A percentile compares a stretch with the other conserved stretches of the same genome.
Evolutionary conservation across 2,113 vertebrate genomes (phyloP).

Genomic region (Hyla sarda): DNA sequence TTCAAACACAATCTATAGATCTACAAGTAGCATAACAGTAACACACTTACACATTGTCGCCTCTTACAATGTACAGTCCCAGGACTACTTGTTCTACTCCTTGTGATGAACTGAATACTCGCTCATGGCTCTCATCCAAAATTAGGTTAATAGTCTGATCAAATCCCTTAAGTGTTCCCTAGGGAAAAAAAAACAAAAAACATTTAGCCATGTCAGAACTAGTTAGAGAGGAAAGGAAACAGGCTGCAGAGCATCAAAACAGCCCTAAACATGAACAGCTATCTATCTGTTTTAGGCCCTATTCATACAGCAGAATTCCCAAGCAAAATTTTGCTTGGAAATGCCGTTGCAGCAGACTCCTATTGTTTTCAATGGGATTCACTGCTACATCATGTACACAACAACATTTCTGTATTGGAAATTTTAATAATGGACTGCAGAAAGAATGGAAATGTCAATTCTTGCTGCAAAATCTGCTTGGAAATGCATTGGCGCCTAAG

Average conservation of each 20-base stretch:
- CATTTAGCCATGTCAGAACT: neutral
- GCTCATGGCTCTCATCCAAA: constrained; percentile 97
- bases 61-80: constrained; percentile 95
- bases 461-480: too few relatives aligned
- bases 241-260: neutral
- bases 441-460: too few relatives aligned
- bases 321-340: too few relatives aligned
- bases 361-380: neutral
- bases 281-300: too few relatives aligned
- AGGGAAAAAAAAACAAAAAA: constrained; percentile 42
- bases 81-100: constrained; percentile 98
- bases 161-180: constrained; percentile 98
- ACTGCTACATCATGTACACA: neutral
- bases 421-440: too few relatives aligned
- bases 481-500: too few relatives aligned
- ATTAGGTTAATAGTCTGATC: constrained; percentile 99
- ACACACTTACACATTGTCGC: constrained; percentile 95
- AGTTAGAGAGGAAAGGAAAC: neutral
- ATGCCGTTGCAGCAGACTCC: neutral
- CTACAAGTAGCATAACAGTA: too few relatives aligned
- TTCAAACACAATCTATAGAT: too few relatives aligned
- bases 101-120: constrained; percentile 98
- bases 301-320: too few relatives aligned
- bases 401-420: too few relatives aligned
- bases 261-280: neutral